Conservation (phyloP, 2,113 vertebrate genomes). For the Circaetus cinerascens region DNA sequence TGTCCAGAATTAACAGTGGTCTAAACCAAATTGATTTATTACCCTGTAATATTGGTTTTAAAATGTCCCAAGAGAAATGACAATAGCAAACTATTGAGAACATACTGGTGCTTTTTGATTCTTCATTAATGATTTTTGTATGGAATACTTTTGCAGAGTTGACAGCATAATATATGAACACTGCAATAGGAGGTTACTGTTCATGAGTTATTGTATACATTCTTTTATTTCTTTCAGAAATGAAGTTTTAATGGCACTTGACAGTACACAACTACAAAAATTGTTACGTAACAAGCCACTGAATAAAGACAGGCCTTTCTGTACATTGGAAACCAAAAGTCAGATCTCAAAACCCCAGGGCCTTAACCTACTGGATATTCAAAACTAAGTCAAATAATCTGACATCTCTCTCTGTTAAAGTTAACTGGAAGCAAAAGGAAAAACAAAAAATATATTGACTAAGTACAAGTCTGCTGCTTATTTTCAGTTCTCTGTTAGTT, state of each 20-base stretch:
- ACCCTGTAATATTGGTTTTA: not conserved
- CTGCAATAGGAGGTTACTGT: conserved; percentile 31
- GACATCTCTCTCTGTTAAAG: not conserved
- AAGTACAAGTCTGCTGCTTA: not conserved
- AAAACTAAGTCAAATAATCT: not conserved
- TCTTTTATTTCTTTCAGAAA: not conserved
- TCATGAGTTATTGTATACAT: conserved; percentile 24
- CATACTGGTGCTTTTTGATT: not conserved
- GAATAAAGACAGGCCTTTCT: not conserved
- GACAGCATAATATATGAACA: conserved; percentile 12
- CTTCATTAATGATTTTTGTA: not conserved
- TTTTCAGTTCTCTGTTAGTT: not conserved
- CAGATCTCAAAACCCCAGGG: not conserved
- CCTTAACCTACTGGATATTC: not conserved
- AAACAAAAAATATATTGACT: accelerated
- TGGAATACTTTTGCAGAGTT: not conserved
- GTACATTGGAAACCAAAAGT: not conserved
- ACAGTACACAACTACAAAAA: not conserved
- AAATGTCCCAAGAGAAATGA: not conserved
- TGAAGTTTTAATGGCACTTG: not conserved
- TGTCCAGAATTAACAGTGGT: not conserved
- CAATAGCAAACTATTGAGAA: not conserved
- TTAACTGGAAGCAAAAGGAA: not conserved
- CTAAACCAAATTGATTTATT: not conserved
- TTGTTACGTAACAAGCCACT: not conserved